Evolutionary conservation across 2,113 vertebrate species (phyloP), one percentile per base, ranked within the genome.

Genomic region (Dryoscopus gambensis): DNA sequence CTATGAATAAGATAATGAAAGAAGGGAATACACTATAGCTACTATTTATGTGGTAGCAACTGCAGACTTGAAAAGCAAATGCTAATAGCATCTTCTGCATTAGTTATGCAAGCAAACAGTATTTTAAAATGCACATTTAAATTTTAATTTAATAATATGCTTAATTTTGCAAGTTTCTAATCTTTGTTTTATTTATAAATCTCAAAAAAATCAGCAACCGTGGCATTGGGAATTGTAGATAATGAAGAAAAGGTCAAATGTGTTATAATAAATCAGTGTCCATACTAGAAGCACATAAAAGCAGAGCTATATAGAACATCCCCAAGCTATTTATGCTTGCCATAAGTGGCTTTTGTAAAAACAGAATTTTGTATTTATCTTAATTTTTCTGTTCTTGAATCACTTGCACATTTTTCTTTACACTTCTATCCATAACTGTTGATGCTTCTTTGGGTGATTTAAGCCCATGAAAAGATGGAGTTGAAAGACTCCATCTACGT

Each of bases 181-280:
- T 83, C 20, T 46, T 75, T 76, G 37, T 75, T 96, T 84, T 76
- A 64, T 89, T 87, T 87, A 81, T 95, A 84, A 89, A 80, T 92
- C 52, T 92, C 11, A 62, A 67, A 52, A 90, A 79, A 63, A 60
- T 37, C 42, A 53, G 18, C 37, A 57, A 30, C 35, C 0, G 0
- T 64, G 46, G 13, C 24, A 39, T 22, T 74, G 35, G 73, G 73
- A 92, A 81, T 35, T 63, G 33, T 56, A 49, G 44, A 24, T 67
- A 80, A 74, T 50, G 23, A 97, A 90, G n/a, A 50, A 89, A 93
- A 91, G 33, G 33, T 52, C 44, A 90, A 83, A 81, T 47, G 18
- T 91, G 46, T 42, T 87, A 33, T 35, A 65, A 91, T 79, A 67
- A 64, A 17, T 86, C 35, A 23, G 8, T 64, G 47, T 78, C 33